Base-by-base conservation (phyloP, 2,797 vertebrate genomes). In the Sus cebifrons region DNA sequence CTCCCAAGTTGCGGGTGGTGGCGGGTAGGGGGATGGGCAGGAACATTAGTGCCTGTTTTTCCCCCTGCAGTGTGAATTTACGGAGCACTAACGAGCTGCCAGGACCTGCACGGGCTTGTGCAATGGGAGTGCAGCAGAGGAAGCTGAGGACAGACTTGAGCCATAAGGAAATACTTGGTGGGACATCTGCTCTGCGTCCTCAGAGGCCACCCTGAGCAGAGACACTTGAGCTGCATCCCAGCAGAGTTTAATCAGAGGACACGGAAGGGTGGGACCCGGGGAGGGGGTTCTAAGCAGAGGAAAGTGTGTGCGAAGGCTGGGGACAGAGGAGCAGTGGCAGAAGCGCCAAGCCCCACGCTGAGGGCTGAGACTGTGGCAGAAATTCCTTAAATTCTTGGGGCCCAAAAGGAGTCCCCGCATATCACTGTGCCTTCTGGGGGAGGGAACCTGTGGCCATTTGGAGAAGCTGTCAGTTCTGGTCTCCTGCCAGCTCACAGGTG, bases 401-500 rank as follows among this genome's bases (percentile, higher is more conserved):
- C 20, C 29, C 0, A 1, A 23, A 74, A 54, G 44, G 68, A 27
- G 12, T 68, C 14, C 70, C 32, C 6, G 18, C 6, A 8, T 9
- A 5, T 10, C 52, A 9, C 9, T 13, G 9, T 25, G 21, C 36
- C n/a, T 65, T 49, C 78, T 5, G 7, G 21, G 36, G 7, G 20
- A 25, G 25, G 73, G 36, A 32, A 20, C 29, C 62, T 64, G 3
- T 3, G 65, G 79, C 68, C 12, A 11, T 36, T 11, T 5, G 10
- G 52, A 83, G 64, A 64, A 90, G 58, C 58, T n/a, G 13, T 36
- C 21, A 0, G 20, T 20, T 91, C 86, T 95, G 16, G 6, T 78
- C 23, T 5, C 93, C 21, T 81, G 94, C 86, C 77, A 75, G 60
- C 62, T 92, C 83, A 73, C 73, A 92, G 79, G 78, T 96, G 44